A percentile compares a stretch with the other conserved stretches of the same genome.
Conservation (phyloP, 2,888 invertebrate genomes). For the Phasia obesa region DNA sequence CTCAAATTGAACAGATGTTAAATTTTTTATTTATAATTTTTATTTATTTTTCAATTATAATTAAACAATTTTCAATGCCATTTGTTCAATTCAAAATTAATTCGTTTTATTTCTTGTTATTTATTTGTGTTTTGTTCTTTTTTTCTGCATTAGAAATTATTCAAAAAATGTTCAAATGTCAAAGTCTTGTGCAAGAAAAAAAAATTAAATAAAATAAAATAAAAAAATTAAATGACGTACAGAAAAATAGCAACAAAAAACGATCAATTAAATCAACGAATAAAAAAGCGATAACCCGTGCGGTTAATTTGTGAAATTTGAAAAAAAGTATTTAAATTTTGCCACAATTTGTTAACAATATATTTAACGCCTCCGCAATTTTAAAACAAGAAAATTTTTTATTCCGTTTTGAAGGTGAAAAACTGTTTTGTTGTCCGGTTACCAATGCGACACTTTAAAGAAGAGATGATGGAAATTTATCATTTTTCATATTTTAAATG, state of each 20-base stretch:
- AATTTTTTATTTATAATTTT: conserved; percentile 3
- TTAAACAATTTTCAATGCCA: conserved; percentile 46
- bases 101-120: not conserved
- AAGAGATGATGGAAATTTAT: conserved; percentile 1
- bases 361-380: conserved; percentile 45
- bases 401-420: conserved; percentile 10
- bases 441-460: conserved; percentile 2
- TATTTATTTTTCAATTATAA: conserved; percentile 1
- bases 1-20: conserved; percentile 39
- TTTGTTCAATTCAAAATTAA: conserved; percentile 21
- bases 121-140: no score
- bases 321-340: conserved; percentile 5
- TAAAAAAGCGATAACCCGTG: not conserved
- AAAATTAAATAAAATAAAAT: conserved; percentile 17
- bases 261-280: not conserved
- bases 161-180: conserved; percentile 34
- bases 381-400: not conserved
- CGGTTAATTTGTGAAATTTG: conserved; percentile 39
- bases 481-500: not conserved
- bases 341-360: conserved; percentile 56
- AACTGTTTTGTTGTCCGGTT: conserved; percentile 3
- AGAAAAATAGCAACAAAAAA: not conserved
- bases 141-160: not conserved
- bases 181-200: conserved; percentile 58
- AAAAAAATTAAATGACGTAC: conserved; percentile 44